Evolutionary conservation across 2,888 invertebrate genomes (phyloP), one percentile per base, ranked within the genome.

Genomic region (Cecidostiba fungosa): DNA sequence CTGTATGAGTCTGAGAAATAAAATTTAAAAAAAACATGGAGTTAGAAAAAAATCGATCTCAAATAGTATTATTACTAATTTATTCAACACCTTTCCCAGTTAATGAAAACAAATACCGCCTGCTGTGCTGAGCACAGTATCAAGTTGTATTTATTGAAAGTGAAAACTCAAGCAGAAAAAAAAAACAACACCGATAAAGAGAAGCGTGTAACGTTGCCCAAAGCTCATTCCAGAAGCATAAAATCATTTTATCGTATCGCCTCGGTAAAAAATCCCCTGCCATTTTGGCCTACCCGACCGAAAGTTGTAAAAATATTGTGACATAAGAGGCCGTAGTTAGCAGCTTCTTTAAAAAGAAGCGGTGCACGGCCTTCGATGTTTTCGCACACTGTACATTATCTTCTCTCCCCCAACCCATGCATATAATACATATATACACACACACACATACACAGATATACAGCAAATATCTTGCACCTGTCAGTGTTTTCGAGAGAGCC

Each of bases 401-500:
- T 19, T 62, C 50, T 16, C 50, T 32, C 19, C 23, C 23, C 69
- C 19, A n/a, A 72, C 54, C 66, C 23, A 70, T 26, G 50, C 32
- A 39, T 79, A 36, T n/a, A 6, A 70, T 26, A 54, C 32, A 39
- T 79, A 36, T n/a, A 6, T 29, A 29, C n/a, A n/a, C n/a, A n/a
- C n/a, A n/a, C n/a, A 70, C 10, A 19, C 23, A 23, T 14, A 47
- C 26, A 76, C 50, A 47, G 47, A 14, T 76, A 79, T 74, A 76
- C 62, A 86, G 19, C n/a, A 59, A 59, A 4, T n/a, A 59, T 59
- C 54, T 59, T 26, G 79, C 74, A 83, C 82, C 85, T 86, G 78
- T 29, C 77, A 70, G 62, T 80, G 62, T 80, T 79, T 59, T 80
- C n/a, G 54, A 76, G 70, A 80, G 26, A 79, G 77, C 23, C 72